Evolutionary conservation across 2,888 invertebrate genomes (phyloP).

Genomic region (Dryobota labecula): DNA sequence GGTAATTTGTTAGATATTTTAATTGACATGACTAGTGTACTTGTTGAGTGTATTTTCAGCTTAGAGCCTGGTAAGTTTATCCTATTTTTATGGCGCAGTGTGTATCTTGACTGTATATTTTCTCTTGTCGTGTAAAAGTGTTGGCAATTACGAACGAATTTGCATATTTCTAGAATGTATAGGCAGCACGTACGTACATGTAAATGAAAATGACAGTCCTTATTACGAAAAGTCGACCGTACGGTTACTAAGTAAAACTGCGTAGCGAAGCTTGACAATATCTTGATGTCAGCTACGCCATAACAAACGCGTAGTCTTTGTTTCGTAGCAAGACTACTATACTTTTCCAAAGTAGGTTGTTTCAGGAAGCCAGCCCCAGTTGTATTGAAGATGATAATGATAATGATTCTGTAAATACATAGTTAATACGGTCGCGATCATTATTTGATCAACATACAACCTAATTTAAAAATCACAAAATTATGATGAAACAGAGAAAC

Average conservation of each 20-base stretch:
- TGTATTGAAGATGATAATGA: background rate
- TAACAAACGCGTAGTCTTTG: constrained; percentile 4
- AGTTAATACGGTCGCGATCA: background rate
- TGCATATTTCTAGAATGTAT: too few species aligned
- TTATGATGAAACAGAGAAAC: too few species aligned
- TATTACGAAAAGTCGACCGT: background rate
- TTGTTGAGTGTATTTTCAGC: too few species aligned
- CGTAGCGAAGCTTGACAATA: background rate
- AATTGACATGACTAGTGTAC: too few species aligned
- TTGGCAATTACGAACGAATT: too few species aligned
- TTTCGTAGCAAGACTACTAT: background rate
- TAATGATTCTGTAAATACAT: background rate
- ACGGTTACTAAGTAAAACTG: background rate
- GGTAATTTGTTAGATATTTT: too few species aligned
- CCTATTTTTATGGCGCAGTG: too few species aligned
- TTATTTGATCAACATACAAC: background rate
- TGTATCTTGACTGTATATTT: too few species aligned
- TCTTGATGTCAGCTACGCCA: constrained; percentile 1
- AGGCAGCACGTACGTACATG: too few species aligned
- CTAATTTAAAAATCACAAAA: too few species aligned
- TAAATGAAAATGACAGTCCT: background rate
- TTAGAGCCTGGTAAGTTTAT: too few species aligned
- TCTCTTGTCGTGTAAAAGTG: too few species aligned
- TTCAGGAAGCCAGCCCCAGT: background rate
- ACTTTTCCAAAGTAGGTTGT: background rate